phyloP scores from a whole-genome alignment of 2,888 invertebrate species.

The Quadriops clusia region DNA sequence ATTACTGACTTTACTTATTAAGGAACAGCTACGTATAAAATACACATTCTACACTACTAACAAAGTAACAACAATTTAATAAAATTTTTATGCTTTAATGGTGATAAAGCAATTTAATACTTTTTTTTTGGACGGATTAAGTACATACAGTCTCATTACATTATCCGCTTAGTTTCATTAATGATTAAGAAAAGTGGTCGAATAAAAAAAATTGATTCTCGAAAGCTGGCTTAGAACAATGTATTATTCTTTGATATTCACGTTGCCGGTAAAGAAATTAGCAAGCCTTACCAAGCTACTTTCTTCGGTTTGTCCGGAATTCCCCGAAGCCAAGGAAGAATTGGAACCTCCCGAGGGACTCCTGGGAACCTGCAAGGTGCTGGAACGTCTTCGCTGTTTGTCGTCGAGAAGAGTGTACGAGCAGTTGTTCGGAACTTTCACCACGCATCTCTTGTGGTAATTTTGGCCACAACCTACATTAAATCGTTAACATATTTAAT shows the following conservation, averaged over 20 bases:
- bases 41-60: no score
- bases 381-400: slow-evolving; percentile 34
- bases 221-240: no score
- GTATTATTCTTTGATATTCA: slow-evolving; percentile 26
- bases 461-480: slow-evolving; percentile 85
- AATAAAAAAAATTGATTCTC: no score
- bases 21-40: no score
- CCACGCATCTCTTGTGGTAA: slow-evolving; percentile 95
- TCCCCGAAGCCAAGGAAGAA: slow-evolving; percentile 51
- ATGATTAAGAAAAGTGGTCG: no score
- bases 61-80: no score
- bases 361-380: slow-evolving; percentile 45
- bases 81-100: no score
- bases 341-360: slow-evolving; percentile 67
- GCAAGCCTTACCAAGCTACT: slow-evolving; percentile 60
- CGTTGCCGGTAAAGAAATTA: slow-evolving; percentile 33
- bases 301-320: slow-evolving; percentile 38
- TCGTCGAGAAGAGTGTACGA: slow-evolving; percentile 41
- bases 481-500: slow-evolving; percentile 6
- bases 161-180: no score
- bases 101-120: no score
- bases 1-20: no score
- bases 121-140: no score
- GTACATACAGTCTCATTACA: no score
- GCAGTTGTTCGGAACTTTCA: slow-evolving; percentile 97